phyloP scores from a whole-genome alignment of 1,140 invertebrate genomes.

The Arion vulgaris region DNA sequence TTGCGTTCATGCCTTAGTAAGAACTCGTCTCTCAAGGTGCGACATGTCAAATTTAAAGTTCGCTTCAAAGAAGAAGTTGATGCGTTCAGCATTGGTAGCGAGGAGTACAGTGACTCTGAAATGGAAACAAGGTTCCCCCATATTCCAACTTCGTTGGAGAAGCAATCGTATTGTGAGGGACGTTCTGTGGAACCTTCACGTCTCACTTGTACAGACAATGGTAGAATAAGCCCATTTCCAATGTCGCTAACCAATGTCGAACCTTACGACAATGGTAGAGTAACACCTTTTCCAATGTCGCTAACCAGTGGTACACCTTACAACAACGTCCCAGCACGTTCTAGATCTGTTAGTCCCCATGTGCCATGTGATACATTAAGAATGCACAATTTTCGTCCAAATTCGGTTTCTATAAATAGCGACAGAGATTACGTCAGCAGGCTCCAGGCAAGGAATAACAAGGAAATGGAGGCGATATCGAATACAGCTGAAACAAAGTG shows the following conservation, averaged over 20 bases:
- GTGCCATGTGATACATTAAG: not conserved
- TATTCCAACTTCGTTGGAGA: not conserved
- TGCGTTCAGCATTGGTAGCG: conserved; percentile 8
- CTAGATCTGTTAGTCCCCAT: not conserved
- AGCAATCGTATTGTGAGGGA: not conserved
- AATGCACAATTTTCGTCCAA: no score
- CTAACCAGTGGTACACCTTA: not conserved
- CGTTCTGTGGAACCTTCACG: not conserved
- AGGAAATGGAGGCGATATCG: no score
- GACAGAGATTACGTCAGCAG: no score
- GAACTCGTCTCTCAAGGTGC: not conserved
- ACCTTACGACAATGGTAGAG: no score
- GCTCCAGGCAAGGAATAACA: no score
- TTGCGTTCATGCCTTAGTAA: not conserved
- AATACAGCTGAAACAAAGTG: no score
- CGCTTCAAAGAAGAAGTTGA: conserved; percentile 24
- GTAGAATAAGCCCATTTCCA: not conserved
- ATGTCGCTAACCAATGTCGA: not conserved
- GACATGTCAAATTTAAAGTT: conserved; percentile 21
- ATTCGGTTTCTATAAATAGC: no score
- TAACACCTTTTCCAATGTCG: not conserved
- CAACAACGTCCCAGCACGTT: not conserved
- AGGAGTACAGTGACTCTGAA: conserved; percentile 16
- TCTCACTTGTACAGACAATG: no score
- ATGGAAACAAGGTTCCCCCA: conserved; percentile 6